Percentiles rank a stretch among this genome's conserved stretches.
These are phyloP conservation scores for Poeciliopsis presidionis DNA, from an alignment of 2,797 vertebrate species.

Conservation along the genomic window DNA sequence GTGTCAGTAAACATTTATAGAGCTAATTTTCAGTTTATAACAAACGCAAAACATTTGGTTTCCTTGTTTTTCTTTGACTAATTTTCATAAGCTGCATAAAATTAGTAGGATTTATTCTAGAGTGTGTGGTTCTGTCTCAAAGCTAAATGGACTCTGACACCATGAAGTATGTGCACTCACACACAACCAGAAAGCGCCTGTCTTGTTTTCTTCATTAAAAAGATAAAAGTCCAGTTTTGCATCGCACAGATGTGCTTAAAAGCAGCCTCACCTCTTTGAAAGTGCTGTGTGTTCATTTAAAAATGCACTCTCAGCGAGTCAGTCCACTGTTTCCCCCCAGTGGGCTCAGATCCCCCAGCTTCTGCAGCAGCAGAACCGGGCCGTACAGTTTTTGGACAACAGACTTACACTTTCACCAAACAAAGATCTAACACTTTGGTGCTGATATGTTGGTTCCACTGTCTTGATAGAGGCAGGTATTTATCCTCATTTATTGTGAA, in stretches of 20 bases:
- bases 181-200: constrained; percentile 31
- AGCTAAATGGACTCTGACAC: not conserved
- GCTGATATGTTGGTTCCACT: not conserved
- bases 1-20: not conserved
- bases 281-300: constrained; percentile 76
- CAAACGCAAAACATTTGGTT: no score
- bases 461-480: not conserved
- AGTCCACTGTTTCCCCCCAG: constrained; percentile 31
- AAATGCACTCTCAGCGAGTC: constrained; percentile 74
- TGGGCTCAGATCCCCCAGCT: constrained; percentile 42
- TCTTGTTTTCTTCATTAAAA: constrained; percentile 47
- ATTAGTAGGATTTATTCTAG: not conserved
- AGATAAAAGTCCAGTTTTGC: constrained; percentile 45
- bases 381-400: constrained; percentile 37
- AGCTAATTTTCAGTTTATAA: not conserved
- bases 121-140: not conserved
- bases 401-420: constrained; percentile 16
- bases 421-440: constrained; percentile 5
- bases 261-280: constrained; percentile 58
- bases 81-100: not conserved
- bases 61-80: not conserved
- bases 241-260: constrained; percentile 55
- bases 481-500: no score
- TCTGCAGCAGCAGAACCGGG: constrained; percentile 56
- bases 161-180: not conserved